These are phyloP conservation scores for Rhincodon typus DNA, from an alignment of 2,797 vertebrate genomes.

Conservation along the genomic window DNA sequence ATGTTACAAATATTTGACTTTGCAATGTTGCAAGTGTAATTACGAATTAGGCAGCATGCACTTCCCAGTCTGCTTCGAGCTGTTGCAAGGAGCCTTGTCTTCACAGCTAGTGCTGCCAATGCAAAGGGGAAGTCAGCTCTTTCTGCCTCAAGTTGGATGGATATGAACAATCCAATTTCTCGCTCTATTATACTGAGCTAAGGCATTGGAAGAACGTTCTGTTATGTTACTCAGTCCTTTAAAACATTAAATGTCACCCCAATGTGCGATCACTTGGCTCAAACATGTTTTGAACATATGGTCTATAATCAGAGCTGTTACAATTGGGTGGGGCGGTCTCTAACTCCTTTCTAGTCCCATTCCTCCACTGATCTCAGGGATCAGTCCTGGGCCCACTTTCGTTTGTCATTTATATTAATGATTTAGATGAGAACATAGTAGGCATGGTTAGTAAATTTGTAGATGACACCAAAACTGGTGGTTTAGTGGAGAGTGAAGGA, in stretches of 20 bases:
- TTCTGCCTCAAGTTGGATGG: background rate
- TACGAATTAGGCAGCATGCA: conserved; percentile 44
- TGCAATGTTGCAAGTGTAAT: conserved; percentile 49
- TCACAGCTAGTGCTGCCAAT: background rate
- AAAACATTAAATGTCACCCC: background rate
- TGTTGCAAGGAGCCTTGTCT: background rate
- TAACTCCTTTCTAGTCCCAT: too few relatives aligned
- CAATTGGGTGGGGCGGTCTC: too few relatives aligned
- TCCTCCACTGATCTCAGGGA: too few relatives aligned
- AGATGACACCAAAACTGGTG: too few relatives aligned
- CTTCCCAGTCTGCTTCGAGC: conserved; percentile 34
- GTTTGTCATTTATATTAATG: too few relatives aligned
- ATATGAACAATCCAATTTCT: background rate
- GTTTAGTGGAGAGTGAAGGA: too few relatives aligned
- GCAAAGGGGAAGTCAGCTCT: background rate
- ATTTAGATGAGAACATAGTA: too few relatives aligned
- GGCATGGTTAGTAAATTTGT: too few relatives aligned
- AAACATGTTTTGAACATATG: too few relatives aligned
- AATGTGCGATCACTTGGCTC: background rate
- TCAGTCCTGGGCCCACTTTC: too few relatives aligned
- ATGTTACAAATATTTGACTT: conserved; percentile 59
- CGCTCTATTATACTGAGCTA: background rate
- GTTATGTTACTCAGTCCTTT: background rate
- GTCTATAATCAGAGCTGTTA: too few relatives aligned
- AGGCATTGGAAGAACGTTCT: background rate